phyloP scores from a whole-genome alignment of 2,113 vertebrate species.

The Erinaceus europaeus region DNA sequence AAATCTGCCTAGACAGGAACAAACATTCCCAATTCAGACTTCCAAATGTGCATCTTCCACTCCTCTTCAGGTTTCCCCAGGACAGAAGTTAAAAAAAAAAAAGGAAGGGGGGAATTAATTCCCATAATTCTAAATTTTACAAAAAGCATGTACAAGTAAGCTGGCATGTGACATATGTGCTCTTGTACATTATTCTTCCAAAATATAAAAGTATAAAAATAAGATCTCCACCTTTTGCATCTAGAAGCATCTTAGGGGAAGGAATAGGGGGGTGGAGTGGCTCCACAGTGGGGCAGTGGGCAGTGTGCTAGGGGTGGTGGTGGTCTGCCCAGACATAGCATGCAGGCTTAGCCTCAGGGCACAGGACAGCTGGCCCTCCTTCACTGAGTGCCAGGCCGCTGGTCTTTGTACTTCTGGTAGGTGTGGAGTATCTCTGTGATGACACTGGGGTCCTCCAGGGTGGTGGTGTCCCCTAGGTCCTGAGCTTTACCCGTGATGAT shows the following conservation, averaged over 20 bases:
- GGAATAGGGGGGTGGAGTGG: no score
- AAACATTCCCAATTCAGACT: background rate
- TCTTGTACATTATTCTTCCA: background rate
- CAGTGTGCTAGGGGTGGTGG: no score
- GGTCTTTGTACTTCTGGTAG: slow-evolving; percentile 80
- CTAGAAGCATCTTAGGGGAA: slow-evolving; percentile 13
- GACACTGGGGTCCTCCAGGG: slow-evolving; percentile 90
- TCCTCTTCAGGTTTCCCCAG: background rate
- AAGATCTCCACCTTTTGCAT: slow-evolving; percentile 38
- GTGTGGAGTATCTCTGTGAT: slow-evolving; percentile 87
- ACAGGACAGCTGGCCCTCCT: background rate
- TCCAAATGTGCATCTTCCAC: background rate
- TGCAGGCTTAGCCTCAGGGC: background rate
- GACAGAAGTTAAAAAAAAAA: background rate
- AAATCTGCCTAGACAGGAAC: background rate
- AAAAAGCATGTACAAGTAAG: background rate
- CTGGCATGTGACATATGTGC: background rate
- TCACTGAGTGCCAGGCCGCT: slow-evolving; percentile 54
- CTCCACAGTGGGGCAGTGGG: no score
- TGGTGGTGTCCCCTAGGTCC: slow-evolving; percentile 89
- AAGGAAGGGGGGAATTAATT: background rate
- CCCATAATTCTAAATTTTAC: background rate
- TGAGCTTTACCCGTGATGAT: slow-evolving; percentile 78
- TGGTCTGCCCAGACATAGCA: no score
- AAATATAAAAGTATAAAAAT: slow-evolving; percentile 62